Evolutionary conservation across 2,113 vertebrate genomes (phyloP).

Genomic region (Lycaon pictus): DNA sequence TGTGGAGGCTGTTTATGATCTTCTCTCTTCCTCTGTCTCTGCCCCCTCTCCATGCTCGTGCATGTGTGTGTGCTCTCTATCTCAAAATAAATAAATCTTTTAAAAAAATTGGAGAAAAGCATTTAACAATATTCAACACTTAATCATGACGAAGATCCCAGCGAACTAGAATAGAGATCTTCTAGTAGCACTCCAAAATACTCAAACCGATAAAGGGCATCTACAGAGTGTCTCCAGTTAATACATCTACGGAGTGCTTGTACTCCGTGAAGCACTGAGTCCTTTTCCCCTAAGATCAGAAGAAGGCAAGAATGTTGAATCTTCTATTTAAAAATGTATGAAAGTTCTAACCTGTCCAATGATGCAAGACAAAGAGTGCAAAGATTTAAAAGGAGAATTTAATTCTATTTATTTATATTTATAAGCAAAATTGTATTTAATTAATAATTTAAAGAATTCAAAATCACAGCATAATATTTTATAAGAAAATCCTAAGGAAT

Average conservation of each 20-base stretch:
- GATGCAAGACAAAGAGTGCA: slow-evolving; percentile 34
- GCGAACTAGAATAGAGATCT: neutral
- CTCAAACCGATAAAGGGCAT: neutral
- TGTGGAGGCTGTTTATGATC: neutral
- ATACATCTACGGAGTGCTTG: neutral
- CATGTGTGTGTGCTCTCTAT: neutral
- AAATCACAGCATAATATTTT: neutral
- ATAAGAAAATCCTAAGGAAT: neutral
- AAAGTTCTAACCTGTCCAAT: neutral
- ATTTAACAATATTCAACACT: neutral
- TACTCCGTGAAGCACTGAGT: neutral
- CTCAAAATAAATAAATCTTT: neutral
- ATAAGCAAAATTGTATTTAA: neutral
- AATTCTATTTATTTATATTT: neutral
- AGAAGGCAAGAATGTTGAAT: neutral
- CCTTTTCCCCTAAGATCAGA: neutral
- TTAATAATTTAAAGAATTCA: slow-evolving; percentile 34
- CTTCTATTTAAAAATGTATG: neutral
- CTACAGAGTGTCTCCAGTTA: neutral
- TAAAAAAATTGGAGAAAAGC: neutral
- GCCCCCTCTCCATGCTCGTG: neutral
- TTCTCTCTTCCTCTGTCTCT: neutral
- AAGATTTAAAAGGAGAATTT: slow-evolving; percentile 52
- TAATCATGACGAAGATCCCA: neutral
- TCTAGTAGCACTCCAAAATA: neutral